Percentiles rank a stretch among this genome's conserved stretches.
Conservation (phyloP, 2,113 vertebrate genomes). For the Ranitomeya imitator region DNA sequence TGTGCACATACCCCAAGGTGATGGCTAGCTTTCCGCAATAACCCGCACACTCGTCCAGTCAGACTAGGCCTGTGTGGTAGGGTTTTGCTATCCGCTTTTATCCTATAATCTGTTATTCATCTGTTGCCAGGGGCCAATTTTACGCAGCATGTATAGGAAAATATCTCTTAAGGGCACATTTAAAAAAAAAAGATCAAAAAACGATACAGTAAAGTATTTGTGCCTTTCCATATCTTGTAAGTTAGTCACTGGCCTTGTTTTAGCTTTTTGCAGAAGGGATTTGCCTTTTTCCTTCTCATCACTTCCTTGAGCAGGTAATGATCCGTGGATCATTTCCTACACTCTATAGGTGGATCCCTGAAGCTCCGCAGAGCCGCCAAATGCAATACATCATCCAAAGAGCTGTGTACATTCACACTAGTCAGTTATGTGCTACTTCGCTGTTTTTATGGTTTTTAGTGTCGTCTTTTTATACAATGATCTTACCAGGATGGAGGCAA, state of each 20-base stretch:
- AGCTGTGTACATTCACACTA: neutral
- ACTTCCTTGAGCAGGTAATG: neutral
- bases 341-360: neutral
- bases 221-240: neutral
- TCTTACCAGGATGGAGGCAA: neutral
- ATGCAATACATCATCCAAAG: conserved; percentile 17
- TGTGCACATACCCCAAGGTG: too few relatives aligned
- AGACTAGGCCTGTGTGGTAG: too few relatives aligned
- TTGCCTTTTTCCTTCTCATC: neutral
- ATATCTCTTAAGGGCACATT: too few relatives aligned
- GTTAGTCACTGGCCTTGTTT: neutral
- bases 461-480: neutral
- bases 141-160: too few relatives aligned
- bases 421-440: neutral
- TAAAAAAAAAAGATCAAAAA: too few relatives aligned
- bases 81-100: too few relatives aligned
- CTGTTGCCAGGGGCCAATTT: too few relatives aligned
- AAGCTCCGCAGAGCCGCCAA: neutral
- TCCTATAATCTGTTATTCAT: too few relatives aligned
- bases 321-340: neutral
- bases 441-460: neutral
- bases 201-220: neutral
- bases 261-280: neutral
- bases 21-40: too few relatives aligned
- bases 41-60: too few relatives aligned